Conservation (phyloP, 2,888 invertebrate genomes). For the Chrysina gloriosa region DNA sequence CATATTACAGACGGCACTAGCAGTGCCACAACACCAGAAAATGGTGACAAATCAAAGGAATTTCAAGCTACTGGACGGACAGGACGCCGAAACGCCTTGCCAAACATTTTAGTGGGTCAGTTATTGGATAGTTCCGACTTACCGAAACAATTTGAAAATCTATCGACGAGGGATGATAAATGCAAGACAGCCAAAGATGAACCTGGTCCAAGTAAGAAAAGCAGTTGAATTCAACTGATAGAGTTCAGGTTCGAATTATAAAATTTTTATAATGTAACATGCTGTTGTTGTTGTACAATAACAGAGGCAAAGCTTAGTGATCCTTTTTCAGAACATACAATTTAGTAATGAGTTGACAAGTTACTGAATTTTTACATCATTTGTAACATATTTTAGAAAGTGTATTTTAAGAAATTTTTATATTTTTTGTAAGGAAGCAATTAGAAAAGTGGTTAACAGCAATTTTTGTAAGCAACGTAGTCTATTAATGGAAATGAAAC, state of each 20-base stretch:
- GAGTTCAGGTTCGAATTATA: slow-evolving; percentile 19
- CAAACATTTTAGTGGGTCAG: slow-evolving; percentile 83
- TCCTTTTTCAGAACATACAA: slow-evolving; percentile 1
- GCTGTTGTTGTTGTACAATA: not conserved
- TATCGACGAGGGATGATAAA: slow-evolving; percentile 71
- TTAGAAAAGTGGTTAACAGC: not conserved
- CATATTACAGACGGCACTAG: slow-evolving; percentile 46
- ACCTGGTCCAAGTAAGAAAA: slow-evolving; percentile 55
- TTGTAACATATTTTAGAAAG: not conserved
- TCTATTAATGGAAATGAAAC: not conserved
- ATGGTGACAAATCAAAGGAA: slow-evolving; percentile 66
- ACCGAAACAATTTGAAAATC: slow-evolving; percentile 78
- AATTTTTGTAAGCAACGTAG: not conserved
- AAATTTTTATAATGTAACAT: slow-evolving; percentile 7
- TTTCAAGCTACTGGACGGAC: slow-evolving; percentile 88
- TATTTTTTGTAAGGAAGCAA: not conserved
- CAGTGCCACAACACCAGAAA: slow-evolving; percentile 48
- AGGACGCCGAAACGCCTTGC: slow-evolving; percentile 88
- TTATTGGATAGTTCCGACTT: slow-evolving; percentile 82
- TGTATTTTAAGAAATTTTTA: not conserved
- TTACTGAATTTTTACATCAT: not conserved
- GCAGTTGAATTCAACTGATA: slow-evolving; percentile 50
- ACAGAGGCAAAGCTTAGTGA: slow-evolving; percentile 6
- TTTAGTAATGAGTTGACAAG: not conserved
- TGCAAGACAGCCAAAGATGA: slow-evolving; percentile 46